Percentiles rank a stretch among this genome's conserved stretches.
Conservation (phyloP, 2,888 invertebrate species). For the Tolmerus cingulatus region DNA sequence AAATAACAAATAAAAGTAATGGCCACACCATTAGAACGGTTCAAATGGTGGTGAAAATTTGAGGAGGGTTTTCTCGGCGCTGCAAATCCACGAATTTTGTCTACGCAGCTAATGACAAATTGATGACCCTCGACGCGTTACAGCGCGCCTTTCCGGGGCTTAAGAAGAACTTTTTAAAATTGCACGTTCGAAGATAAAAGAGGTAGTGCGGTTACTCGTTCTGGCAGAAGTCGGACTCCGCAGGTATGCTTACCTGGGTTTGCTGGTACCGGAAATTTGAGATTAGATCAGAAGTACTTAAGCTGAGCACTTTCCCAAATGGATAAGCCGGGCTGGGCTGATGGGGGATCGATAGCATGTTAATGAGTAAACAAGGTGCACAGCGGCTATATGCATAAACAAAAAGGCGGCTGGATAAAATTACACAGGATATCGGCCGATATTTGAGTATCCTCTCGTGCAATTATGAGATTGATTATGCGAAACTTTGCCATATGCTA, state of each 20-base stretch:
- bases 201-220: background rate
- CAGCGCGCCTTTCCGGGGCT: background rate
- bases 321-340: background rate
- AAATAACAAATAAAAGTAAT: background rate
- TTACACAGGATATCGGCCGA: background rate
- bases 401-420: background rate
- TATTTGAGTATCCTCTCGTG: background rate
- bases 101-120: background rate
- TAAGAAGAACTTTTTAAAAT: background rate
- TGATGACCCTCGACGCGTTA: background rate
- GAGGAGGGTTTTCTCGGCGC: background rate
- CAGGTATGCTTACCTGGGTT: background rate
- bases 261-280: background rate
- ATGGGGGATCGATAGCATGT: background rate
- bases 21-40: background rate
- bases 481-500: background rate
- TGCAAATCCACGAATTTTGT: background rate
- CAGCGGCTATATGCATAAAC: background rate
- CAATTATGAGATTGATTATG: background rate
- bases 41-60: background rate
- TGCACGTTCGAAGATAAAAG: background rate
- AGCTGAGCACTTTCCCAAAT: background rate
- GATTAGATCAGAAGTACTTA: background rate
- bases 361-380: background rate
- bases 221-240: background rate